Conservation (phyloP, 1,140 invertebrate genomes). For the Lepidostoma basale region DNA sequence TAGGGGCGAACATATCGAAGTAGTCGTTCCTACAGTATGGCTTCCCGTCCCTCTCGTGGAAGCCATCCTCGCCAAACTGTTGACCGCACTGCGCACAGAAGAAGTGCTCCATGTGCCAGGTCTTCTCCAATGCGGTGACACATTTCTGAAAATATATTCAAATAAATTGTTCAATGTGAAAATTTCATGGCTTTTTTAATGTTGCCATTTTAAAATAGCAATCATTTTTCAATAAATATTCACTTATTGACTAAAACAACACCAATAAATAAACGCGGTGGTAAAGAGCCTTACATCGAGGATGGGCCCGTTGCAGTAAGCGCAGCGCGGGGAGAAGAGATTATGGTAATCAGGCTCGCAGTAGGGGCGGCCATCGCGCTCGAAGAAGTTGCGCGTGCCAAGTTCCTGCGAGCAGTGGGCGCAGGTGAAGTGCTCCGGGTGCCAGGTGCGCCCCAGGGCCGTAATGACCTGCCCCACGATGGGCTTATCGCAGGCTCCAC, state of each 20-base stretch:
- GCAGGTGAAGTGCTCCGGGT: constrained; percentile 98
- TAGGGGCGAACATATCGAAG: constrained; percentile 98
- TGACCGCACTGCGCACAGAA: constrained; percentile 98
- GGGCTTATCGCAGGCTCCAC: constrained; percentile 96
- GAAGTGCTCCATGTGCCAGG: constrained; percentile 99
- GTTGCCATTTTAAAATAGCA: no score
- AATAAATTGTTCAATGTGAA: no score
- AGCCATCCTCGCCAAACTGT: constrained; percentile 95
- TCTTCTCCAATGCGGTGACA: constrained; percentile 96
- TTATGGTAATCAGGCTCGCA: constrained; percentile 99
- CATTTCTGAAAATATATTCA: constrained; percentile 89
- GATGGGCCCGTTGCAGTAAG: constrained; percentile 98
- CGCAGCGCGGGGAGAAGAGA: constrained; percentile 96
- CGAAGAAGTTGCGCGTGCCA: constrained; percentile 98
- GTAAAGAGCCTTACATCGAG: constrained; percentile 78
- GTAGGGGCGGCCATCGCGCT: constrained; percentile 93
- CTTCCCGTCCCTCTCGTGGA: constrained; percentile 92
- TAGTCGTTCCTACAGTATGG: constrained; percentile 96
- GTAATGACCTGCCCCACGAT: constrained; percentile 98
- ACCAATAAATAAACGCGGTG: neutral
- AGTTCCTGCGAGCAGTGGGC: constrained; percentile 95
- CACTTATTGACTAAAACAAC: no score
- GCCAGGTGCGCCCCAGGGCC: constrained; percentile 98
- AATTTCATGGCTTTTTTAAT: no score
- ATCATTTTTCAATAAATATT: no score